Evolutionary conservation across 2,888 invertebrate genomes (phyloP).

Genomic region (Epiperipatus broadwayi): DNA sequence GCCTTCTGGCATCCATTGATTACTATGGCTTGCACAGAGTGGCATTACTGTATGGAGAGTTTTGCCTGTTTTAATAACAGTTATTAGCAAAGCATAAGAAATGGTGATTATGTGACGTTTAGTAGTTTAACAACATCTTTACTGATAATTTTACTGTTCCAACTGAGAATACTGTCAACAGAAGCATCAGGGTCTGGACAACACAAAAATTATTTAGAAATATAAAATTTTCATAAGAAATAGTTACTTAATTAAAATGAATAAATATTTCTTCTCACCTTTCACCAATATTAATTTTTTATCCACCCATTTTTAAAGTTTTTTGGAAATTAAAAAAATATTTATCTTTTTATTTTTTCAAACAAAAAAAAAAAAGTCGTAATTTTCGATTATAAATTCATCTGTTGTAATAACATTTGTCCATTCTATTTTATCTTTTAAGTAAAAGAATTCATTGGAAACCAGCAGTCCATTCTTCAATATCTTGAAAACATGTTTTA

Average conservation of each 20-base stretch:
- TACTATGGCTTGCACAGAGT: no score
- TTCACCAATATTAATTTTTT: conserved; percentile 9
- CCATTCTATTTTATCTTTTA: conserved; percentile 3
- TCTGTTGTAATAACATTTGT: conserved; percentile 9
- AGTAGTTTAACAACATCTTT: no score
- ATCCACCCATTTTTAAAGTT: conserved; percentile 10
- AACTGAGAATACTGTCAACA: conserved; percentile 12
- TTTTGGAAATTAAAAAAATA: conserved; percentile 6
- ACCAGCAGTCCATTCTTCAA: conserved; percentile 12
- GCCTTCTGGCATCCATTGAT: no score
- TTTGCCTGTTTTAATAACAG: conserved; percentile 11
- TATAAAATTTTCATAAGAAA: conserved; percentile 12
- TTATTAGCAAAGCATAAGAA: no score
- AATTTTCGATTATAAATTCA: no score
- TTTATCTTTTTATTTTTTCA: conserved; percentile 12
- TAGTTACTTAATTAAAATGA: conserved; percentile 5
- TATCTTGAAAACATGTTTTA: conserved; percentile 10
- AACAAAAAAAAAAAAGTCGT: conserved; percentile 8
- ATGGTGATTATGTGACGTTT: no score
- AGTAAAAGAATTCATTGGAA: conserved; percentile 6
- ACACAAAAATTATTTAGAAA: conserved; percentile 11
- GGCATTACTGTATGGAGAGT: conserved; percentile 4
- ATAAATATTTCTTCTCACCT: conserved; percentile 10
- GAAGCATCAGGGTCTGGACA: conserved; percentile 8
- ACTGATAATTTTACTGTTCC: no score